Base-by-base conservation (phyloP, 2,888 invertebrate genomes). In the Tenthredo amoena region DNA sequence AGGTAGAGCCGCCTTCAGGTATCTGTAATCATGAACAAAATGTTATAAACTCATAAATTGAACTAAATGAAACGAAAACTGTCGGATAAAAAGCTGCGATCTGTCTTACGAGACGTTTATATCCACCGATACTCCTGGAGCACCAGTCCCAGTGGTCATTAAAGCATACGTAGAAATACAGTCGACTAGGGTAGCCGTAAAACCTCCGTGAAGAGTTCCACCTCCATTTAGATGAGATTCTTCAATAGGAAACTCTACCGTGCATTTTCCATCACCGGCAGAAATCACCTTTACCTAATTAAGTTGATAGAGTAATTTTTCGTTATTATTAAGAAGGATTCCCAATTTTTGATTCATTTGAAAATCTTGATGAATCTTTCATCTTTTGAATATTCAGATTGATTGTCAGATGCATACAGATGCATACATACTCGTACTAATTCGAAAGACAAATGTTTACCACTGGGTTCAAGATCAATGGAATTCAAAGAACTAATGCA, bases 151-250 rank as follows among this genome's bases (percentile, higher is more conserved):
- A 89, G 96, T 95, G 0, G 97, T 96, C 91, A 97, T 95, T 1
- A 98, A 92, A 0, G 98, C 98, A 91, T 96, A 96, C 0, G 97
- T 97, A 0, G 98, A 98, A 34, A 98, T 92, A 84, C 94, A 94
- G 91, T 97, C 97, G 0, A 98, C 96, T 12, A 98, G 92, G 0
- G 97, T 97, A 3, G 97, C 96, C 4, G 97, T 97, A 89, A 97
- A 96, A 7, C 98, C 99, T 2, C 98, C 98, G 91, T 99, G 99
- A 5, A 99, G 93, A 0, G 96, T 95, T 0, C 97, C 98, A 50
- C 94, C 92, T 18, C 94, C 93, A 93, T 99, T 99, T 1, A 96
- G 94, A 91, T 98, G 97, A 88, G 97, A 96, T 4, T 96, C 94
- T 0, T 94, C 95, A 0, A 98, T 96, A 89, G 95, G 95, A 91